Base-by-base conservation (phyloP, 2,888 invertebrate species). In the Melanophora roralis region DNA sequence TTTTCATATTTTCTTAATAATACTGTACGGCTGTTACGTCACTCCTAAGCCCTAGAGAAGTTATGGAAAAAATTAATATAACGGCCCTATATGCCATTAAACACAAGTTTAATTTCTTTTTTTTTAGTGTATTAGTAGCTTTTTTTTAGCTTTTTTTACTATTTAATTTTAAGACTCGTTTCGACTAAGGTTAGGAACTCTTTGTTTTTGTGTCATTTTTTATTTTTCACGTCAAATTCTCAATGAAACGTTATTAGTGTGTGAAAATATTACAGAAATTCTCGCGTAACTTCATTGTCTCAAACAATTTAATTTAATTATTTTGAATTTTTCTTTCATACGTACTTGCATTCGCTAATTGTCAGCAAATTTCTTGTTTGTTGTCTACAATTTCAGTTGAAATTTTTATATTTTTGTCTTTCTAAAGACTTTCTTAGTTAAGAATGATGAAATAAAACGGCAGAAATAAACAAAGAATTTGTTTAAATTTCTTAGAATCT, bases 241-340 rank as follows among this genome's bases (percentile, higher is more conserved):
- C 60, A 60, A 60, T 65, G 67, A 73, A 73, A 69, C 40, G 72
- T 73, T 69, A 60, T 74, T 74, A 68, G 69, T 79, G 79, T 75
- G 79, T 75, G 74, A 75, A 79, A 75, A 75, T 71, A 40, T 57
- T 23, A 57, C 55, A 40, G 5, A 51, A 62, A 64, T 78, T 78
- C 64, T 74, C 43, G 36, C 45, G 34, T 47, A 36, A 53, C 38
- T 53, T 68, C 27, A 53, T 64, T 64, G 47, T 72, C 57, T 57
- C 21, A 57, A 21, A 72, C 47, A 69, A 69, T 69, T 57, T 47
- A 57, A 62, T 72, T 73, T 55, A 73, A 73, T 55, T 64, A 55
- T 55, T 21, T 65, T 40, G n/a, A 23, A 27, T 32, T 47, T 43
- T 23, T 16, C 9, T 21, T 14, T 0, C 43, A 14, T 14, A 21